Evolutionary conservation across 2,888 invertebrate species (phyloP), one percentile per base, ranked within the genome.

Genomic region (Mycalesis mineus): DNA sequence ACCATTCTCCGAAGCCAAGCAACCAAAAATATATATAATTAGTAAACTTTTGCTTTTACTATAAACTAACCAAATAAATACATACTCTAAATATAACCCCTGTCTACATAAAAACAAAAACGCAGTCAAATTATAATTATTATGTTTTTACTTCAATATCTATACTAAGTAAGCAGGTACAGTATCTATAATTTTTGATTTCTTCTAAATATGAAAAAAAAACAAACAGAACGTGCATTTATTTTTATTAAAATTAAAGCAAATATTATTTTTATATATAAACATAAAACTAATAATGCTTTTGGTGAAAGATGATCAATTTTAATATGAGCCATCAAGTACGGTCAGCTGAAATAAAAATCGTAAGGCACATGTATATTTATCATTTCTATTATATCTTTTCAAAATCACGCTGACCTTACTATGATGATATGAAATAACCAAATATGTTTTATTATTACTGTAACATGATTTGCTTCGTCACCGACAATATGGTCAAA

Each of bases 401-500:
- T 29, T 29, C 7, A 4, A 6, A 6, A 7, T 29, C 29, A 29
- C 7, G 9, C 36, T 36, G 36, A 11, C 11, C 36, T 9, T 36
- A 36, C 36, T 36, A 2, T 11, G 11, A 11, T 36, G 36, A 11
- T 4, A 36, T 11, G 11, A 36, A 36, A 36, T 11, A 36, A 36
- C 9, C 9, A 4, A 9, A 36, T 36, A 36, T 36, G 2, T 36
- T 9, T 36, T 29, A 4, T 29, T 29, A 33, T 11, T 4, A 11
- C 7, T 28, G 17, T 37, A 8, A 28, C 22, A 36, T 28, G 37
- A 49, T 49, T 29, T 29, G 75, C 76, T 76, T 78, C 68, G 63
- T 77, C 78, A 81, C 78, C 80, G 84, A 84, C 84, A 85, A 85
- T 84, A 85, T 74, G 73, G 71, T 64, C 62, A 65, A 53, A 47